phyloP scores from a whole-genome alignment of 1,140 invertebrate species.

The Trachelipus rathkii region DNA sequence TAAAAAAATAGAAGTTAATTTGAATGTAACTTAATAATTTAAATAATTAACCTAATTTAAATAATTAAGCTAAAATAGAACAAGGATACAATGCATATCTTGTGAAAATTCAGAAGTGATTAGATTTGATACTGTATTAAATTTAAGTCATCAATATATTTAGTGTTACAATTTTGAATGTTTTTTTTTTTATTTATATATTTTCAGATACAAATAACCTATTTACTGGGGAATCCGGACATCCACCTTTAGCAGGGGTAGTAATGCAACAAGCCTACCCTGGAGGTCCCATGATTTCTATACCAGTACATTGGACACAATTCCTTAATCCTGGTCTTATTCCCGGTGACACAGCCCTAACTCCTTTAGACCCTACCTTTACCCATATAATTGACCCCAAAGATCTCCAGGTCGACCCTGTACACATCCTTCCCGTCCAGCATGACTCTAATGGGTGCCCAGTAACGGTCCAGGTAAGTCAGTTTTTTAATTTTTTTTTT shows the following conservation, averaged over 20 bases:
- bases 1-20: not conserved
- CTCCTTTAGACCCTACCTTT: conserved; percentile 43
- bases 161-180: not conserved
- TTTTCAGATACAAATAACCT: conserved; percentile 32
- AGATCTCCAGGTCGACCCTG: conserved; percentile 41
- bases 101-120: too few relatives aligned
- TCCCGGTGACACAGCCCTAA: conserved; percentile 44
- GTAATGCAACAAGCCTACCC: conserved; percentile 44
- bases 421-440: conserved; percentile 43
- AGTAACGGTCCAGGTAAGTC: conserved; percentile 40
- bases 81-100: too few relatives aligned
- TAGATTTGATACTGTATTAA: too few relatives aligned
- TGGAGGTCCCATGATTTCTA: conserved; percentile 41
- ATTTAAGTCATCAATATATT: too few relatives aligned
- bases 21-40: not conserved
- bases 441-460: conserved; percentile 42
- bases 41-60: too few relatives aligned
- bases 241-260: conserved; percentile 41
- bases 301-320: conserved; percentile 43
- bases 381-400: conserved; percentile 45
- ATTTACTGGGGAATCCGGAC: conserved; percentile 31
- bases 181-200: not conserved
- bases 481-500: not conserved
- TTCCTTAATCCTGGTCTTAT: conserved; percentile 43
- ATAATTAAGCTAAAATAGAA: too few relatives aligned